Evolutionary conservation across 2,888 invertebrate species (phyloP).

Genomic region (Eurytoma californica): DNA sequence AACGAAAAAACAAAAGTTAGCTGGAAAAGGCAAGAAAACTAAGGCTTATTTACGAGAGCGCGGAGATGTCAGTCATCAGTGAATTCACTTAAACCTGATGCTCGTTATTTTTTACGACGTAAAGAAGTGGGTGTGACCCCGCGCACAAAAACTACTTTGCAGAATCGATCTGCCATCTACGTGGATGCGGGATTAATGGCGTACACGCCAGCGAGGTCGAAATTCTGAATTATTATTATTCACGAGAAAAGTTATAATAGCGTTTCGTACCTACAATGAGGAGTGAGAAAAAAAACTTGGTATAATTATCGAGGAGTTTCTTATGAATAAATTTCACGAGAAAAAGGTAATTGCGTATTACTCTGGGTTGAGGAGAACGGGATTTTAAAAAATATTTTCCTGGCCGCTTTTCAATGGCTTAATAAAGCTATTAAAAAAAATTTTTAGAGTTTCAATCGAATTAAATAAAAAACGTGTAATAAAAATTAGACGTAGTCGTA

Average conservation of each 20-base stretch:
- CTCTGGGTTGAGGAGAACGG: no score
- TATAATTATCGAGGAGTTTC: neutral
- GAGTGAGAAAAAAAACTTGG: neutral
- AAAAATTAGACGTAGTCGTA: no score
- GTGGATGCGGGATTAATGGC: conserved; percentile 7
- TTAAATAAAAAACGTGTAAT: no score
- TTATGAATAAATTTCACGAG: conserved; percentile 4
- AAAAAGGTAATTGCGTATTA: neutral
- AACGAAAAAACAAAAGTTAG: no score
- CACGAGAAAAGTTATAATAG: conserved; percentile 21
- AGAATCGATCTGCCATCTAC: conserved; percentile 26
- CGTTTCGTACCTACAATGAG: neutral
- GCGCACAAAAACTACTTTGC: conserved; percentile 25
- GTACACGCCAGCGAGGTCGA: neutral
- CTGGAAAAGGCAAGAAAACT: no score
- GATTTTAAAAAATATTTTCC: no score
- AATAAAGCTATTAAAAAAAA: no score
- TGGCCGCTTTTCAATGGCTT: no score
- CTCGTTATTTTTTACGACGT: conserved; percentile 1
- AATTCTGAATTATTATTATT: conserved; percentile 7
- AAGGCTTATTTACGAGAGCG: no score
- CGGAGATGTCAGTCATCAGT: no score
- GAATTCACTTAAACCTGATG: no score
- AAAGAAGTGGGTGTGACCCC: conserved; percentile 18
- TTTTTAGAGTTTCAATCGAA: no score